A percentile compares a stretch with the other conserved stretches of the same genome.
Conservation (phyloP, 2,888 invertebrate species). For the Spilosoma lubricipeda region DNA sequence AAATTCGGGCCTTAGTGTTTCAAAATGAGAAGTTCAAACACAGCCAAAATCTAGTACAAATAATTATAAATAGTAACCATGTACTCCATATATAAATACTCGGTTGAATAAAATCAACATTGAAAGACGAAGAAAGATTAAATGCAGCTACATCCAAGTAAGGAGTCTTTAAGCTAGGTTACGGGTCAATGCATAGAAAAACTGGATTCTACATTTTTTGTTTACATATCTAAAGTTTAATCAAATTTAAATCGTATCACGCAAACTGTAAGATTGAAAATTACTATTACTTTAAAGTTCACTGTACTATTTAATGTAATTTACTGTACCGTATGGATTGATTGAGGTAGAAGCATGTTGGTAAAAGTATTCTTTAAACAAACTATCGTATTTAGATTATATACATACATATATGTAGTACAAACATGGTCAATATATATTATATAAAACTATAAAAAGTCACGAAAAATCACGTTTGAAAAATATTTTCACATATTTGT, state of each 20-base stretch:
- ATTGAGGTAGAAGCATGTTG: background rate
- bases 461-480: too few relatives aligned
- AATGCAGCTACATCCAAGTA: constrained; percentile 41
- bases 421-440: too few relatives aligned
- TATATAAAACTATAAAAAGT: too few relatives aligned
- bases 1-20: too few relatives aligned
- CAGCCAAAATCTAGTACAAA: background rate
- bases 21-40: background rate
- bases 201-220: constrained; percentile 40
- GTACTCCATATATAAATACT: constrained; percentile 25
- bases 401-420: too few relatives aligned
- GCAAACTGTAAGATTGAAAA: background rate
- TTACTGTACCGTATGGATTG: background rate
- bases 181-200: constrained; percentile 40
- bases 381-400: background rate
- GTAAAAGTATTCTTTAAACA: background rate
- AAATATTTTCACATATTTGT: too few relatives aligned
- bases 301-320: background rate
- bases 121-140: constrained; percentile 27
- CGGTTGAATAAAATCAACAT: constrained; percentile 42
- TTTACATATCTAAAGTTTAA: background rate
- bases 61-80: background rate
- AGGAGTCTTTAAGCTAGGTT: constrained; percentile 42
- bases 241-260: constrained; percentile 17
- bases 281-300: background rate